Evolutionary conservation across 2,797 vertebrate genomes (phyloP), one percentile per base, ranked within the genome.

Genomic region (Sibirionetta formosa): DNA sequence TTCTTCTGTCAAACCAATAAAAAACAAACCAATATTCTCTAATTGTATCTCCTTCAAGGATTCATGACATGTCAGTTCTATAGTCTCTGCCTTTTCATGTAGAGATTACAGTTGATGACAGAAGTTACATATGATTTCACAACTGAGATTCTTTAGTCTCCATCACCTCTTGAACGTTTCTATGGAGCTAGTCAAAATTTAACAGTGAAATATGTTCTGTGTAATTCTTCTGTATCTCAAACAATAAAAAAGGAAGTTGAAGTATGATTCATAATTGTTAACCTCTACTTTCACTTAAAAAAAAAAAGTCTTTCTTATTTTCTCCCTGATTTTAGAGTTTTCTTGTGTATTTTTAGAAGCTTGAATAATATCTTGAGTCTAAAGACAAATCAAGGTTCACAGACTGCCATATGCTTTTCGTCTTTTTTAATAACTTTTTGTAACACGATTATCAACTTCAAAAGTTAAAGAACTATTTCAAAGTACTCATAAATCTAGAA

Each of bases 51-150:
- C n/a, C 33, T 82, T 24, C 3, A 9, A 23, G 44, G 31, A 76
- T 10, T 50, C 26, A 56, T 14, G 13, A 68, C 72, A 75, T 17
- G 9, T 5, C 54, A 63, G 10, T 9, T 53, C 42, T 33, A 16
- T 1, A 50, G 2, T 2, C 14, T 6, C n/a, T n/a, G 38, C 11
- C 12, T 60, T 33, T 72, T 23, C 22, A 50, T 19, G 46, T 46
- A 60, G 7, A 2, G 2, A 29, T 3, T 13, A 12, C 27, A 58
- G 5, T 5, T 20, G 1, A 0, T 3, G 8, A 23, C 15, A 63
- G 29, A 58, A 63, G 14, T 50, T 61, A 61, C 2, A n/a, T 8
- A 44, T 8, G 8, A 48, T 75, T 66, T 68, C 9, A 18, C 3
- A 53, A 53, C 24, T 7, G 18, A 40, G 27, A 35, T 11, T 26